A percentile compares a stretch with the other conserved stretches of the same genome.
These are phyloP conservation scores for Tenualosa ilisha DNA, from an alignment of 2,797 vertebrate species.

Conservation along the genomic window DNA sequence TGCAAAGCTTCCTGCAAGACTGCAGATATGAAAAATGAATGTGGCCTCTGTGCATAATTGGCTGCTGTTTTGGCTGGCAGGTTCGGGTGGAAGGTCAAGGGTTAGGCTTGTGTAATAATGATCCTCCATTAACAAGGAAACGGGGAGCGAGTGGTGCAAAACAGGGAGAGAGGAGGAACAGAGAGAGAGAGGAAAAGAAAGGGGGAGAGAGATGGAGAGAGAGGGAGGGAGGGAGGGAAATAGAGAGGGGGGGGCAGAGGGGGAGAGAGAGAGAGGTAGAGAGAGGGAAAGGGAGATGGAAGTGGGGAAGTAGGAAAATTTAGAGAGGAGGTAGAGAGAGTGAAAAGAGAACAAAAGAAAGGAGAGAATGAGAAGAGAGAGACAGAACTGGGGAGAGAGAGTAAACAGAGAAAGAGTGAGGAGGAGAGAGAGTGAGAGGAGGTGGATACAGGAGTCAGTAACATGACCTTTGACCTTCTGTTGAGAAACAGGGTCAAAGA, in stretches of 20 bases:
- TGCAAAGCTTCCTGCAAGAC: background rate
- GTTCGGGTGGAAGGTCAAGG: background rate
- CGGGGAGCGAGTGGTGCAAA: background rate
- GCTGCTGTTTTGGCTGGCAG: background rate
- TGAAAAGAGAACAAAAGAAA: background rate
- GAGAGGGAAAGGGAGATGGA: background rate
- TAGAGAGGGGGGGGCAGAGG: background rate
- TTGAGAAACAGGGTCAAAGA: background rate
- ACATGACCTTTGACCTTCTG: background rate
- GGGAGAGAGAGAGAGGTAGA: background rate
- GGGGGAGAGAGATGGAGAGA: background rate
- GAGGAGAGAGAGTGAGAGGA: background rate
- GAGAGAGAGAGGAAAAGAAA: no score
- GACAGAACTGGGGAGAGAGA: background rate
- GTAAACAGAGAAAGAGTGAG: background rate
- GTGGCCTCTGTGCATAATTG: background rate
- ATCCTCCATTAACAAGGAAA: background rate
- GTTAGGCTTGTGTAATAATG: slow-evolving; percentile 1
- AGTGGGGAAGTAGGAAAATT: background rate
- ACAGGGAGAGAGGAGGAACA: no score
- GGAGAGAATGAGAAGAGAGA: background rate
- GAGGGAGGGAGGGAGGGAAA: background rate
- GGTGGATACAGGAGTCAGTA: background rate
- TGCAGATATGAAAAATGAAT: background rate
- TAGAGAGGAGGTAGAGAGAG: no score